Conservation (phyloP, 2,888 invertebrate genomes). For the Oligia latruncula region DNA sequence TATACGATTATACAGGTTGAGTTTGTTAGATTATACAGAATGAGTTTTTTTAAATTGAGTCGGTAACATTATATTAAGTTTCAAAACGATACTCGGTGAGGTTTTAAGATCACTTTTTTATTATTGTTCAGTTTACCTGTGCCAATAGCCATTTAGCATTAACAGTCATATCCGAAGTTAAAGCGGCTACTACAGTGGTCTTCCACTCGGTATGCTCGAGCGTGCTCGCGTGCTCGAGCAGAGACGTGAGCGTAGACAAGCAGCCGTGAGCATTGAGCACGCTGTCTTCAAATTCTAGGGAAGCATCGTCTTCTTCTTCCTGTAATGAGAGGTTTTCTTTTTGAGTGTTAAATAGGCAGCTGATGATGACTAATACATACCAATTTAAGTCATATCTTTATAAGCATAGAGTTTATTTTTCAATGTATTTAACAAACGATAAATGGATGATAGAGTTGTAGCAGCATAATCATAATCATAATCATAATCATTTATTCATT, state of each 20-base stretch:
- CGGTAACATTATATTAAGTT: not conserved
- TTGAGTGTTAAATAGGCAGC: not conserved
- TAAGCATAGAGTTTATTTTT: not conserved
- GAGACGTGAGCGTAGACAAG: slow-evolving; percentile 71
- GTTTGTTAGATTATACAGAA: not conserved
- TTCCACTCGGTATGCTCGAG: slow-evolving; percentile 60
- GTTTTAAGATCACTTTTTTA: too few relatives aligned
- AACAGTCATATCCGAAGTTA: slow-evolving; percentile 32
- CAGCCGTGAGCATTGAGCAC: slow-evolving; percentile 76
- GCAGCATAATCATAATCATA: too few relatives aligned
- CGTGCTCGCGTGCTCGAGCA: slow-evolving; percentile 68
- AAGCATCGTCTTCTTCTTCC: slow-evolving; percentile 70
- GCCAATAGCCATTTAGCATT: slow-evolving; percentile 76
- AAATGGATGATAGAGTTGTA: too few relatives aligned
- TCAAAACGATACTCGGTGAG: too few relatives aligned
- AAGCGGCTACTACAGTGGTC: slow-evolving; percentile 40
- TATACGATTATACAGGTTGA: not conserved
- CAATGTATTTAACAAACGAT: not conserved
- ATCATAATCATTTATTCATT: too few relatives aligned
- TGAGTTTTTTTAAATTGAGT: too few relatives aligned
- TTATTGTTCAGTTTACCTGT: slow-evolving; percentile 69
- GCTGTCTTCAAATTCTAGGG: slow-evolving; percentile 68
- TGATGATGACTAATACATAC: not conserved
- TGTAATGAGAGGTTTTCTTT: slow-evolving; percentile 43
- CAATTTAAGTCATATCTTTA: not conserved